Evolutionary conservation across 2,797 vertebrate species (phyloP), one percentile per base, ranked within the genome.

Genomic region (Takifugu rubripes): DNA sequence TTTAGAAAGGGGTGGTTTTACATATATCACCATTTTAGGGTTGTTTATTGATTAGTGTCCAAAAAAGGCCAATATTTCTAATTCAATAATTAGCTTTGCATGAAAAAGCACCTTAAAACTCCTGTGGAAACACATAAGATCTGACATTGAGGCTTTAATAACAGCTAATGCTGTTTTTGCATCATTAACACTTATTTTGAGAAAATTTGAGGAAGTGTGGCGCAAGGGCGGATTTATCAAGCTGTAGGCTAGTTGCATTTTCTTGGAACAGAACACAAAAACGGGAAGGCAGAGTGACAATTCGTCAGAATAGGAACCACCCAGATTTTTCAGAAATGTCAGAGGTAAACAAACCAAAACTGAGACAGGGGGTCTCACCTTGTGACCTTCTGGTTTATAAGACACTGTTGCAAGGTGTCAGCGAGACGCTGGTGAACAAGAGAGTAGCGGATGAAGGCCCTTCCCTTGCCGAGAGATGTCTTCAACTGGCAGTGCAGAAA

Each of bases 321-420:
- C 3, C 6, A 3, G 43, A 4, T 4, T 48, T 2, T 3, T 26
- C 3, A 36, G 2, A 25, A 31, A 3, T 7, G 12, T 6, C 46
- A 45, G 17, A 49, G 26, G 14, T 6, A 1, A 12, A 15, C 24
- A 1, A 16, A 53, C 5, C 55, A 33, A 44, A 17, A 12, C 6
- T 6, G 3, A 10, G 8, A 10, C 1, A 16, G 36, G 14, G 3
- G 14, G n/a, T 44, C 63, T 88, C 75, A 98, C 96, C 96, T 93
- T 64, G 96, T 98, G 77, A 94, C 88, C 69, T 90, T 94, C 64
- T 91, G 88, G 83, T 98, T 97, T 82, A 96, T 94, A 50, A 99
- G 91, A 87, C 97, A 99, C 59, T 98, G 97, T 80, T 98, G 97
- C 62, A 99, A 86, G 2, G 96, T 98, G 85, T 99, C 97, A 16